Evolutionary conservation across 2,888 invertebrate genomes (phyloP).

Genomic region (Lobophora halterata): DNA sequence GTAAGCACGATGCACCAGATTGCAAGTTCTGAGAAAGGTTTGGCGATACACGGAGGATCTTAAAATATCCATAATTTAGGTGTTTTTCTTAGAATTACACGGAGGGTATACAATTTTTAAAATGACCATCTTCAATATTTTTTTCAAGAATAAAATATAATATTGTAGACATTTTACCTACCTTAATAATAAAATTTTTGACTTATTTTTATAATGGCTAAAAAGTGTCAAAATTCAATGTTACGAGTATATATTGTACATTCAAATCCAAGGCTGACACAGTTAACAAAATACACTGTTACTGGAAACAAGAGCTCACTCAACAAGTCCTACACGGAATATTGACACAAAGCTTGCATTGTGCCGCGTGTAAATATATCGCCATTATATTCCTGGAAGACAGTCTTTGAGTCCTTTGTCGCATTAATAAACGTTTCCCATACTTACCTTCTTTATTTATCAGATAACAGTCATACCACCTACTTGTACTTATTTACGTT

Average conservation of each 20-base stretch:
- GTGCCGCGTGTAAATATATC: conserved; percentile 42
- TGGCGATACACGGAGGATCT: conserved; percentile 12
- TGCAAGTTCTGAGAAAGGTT: conserved; percentile 23
- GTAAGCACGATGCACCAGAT: conserved; percentile 18
- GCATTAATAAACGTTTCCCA: conserved; percentile 34
- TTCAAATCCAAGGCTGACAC: conserved; percentile 3
- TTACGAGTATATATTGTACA: too few species aligned
- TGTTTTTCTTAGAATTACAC: conserved; percentile 12
- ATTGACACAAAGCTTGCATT: conserved; percentile 50
- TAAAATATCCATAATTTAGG: conserved; percentile 13
- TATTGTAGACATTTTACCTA: too few species aligned
- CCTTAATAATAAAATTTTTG: too few species aligned
- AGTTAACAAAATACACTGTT: conserved; percentile 26
- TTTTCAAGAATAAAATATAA: too few species aligned
- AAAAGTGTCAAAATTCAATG: too few species aligned
- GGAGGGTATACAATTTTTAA: conserved; percentile 4
- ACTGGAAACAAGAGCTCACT: conserved; percentile 33
- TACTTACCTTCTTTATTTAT: conserved; percentile 31
- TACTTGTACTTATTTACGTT: conserved; percentile 37
- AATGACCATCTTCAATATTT: too few species aligned
- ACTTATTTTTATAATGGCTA: too few species aligned
- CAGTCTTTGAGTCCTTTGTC: conserved; percentile 53
- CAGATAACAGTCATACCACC: conserved; percentile 26
- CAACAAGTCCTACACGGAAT: conserved; percentile 19
- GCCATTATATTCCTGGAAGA: conserved; percentile 53